Conservation (phyloP, 2,797 vertebrate genomes). For the Thunnus albacares region DNA sequence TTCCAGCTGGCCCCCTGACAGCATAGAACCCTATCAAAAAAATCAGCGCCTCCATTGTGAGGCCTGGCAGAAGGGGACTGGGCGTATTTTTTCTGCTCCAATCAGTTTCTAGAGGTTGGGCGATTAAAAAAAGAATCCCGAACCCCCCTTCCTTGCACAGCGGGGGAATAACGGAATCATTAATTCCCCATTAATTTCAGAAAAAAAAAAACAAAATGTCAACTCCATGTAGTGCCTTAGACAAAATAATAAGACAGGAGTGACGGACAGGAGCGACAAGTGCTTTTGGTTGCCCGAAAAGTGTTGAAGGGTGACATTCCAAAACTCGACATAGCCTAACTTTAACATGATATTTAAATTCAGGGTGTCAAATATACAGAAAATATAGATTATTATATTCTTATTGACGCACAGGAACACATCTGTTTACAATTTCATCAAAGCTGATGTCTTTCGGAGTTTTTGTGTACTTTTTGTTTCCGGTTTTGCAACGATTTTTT, state of each 20-base stretch:
- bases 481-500: neutral
- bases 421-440: neutral
- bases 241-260: slow-evolving; percentile 62
- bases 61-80: slow-evolving; percentile 82
- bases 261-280: slow-evolving; percentile 74
- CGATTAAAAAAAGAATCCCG: slow-evolving; percentile 80
- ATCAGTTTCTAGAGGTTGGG: slow-evolving; percentile 82
- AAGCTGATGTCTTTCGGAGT: neutral
- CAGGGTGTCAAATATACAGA: neutral
- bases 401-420: neutral
- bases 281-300: slow-evolving; percentile 56
- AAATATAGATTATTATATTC: slow-evolving; percentile 1
- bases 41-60: slow-evolving; percentile 84
- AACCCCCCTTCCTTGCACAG: slow-evolving; percentile 67
- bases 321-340: slow-evolving; percentile 31
- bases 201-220: slow-evolving; percentile 65
- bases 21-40: slow-evolving; percentile 83
- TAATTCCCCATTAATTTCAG: slow-evolving; percentile 85
- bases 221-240: slow-evolving; percentile 57
- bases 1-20: slow-evolving; percentile 85
- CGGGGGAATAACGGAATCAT: slow-evolving; percentile 84
- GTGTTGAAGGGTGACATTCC: slow-evolving; percentile 51
- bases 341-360: slow-evolving; percentile 23
- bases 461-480: neutral
- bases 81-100: slow-evolving; percentile 82